A percentile compares a stretch with the other conserved stretches of the same genome.
Evolutionary conservation across 2,113 vertebrate species (phyloP).

Genomic region (Heterochromis multidens): DNA sequence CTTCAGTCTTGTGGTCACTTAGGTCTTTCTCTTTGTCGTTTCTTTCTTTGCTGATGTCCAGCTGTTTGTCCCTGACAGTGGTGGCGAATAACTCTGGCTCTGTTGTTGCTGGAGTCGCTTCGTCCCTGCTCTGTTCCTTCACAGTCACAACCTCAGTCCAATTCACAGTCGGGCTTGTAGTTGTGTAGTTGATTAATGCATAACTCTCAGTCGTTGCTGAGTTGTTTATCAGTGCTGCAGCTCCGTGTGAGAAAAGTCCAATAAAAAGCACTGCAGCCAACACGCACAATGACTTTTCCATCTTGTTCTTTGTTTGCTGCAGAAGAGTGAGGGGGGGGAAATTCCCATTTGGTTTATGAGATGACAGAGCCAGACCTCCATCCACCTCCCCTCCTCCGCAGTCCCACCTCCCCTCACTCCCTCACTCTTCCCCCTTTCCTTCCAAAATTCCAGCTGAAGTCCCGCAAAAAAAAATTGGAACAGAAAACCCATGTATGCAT

Average conservation of each 20-base stretch:
- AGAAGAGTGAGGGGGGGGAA: not conserved
- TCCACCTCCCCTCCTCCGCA: conserved; percentile 25
- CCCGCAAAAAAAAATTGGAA: not conserved
- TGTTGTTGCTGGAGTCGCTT: not conserved
- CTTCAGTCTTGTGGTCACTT: not conserved
- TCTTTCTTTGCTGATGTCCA: not conserved
- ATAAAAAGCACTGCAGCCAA: conserved; percentile 36
- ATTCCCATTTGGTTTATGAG: not conserved
- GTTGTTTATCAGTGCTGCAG: not conserved
- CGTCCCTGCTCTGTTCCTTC: not conserved
- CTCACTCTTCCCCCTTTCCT: not conserved
- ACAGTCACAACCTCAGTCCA: not conserved
- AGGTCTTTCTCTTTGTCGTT: not conserved
- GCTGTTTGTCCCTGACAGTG: not conserved
- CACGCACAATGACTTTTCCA: conserved; percentile 51
- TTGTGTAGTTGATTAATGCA: not conserved
- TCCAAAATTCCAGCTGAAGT: not conserved
- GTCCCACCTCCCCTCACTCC: conserved; percentile 22
- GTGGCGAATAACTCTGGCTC: not conserved
- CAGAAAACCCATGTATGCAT: not conserved
- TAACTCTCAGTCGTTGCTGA: not conserved
- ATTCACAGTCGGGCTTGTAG: not conserved
- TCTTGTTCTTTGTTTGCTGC: conserved; percentile 29
- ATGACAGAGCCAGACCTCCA: conserved; percentile 38
- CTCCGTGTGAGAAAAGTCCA: not conserved